Evolutionary conservation across 2,113 vertebrate genomes (phyloP).

Genomic region (Arizona elegans): DNA sequence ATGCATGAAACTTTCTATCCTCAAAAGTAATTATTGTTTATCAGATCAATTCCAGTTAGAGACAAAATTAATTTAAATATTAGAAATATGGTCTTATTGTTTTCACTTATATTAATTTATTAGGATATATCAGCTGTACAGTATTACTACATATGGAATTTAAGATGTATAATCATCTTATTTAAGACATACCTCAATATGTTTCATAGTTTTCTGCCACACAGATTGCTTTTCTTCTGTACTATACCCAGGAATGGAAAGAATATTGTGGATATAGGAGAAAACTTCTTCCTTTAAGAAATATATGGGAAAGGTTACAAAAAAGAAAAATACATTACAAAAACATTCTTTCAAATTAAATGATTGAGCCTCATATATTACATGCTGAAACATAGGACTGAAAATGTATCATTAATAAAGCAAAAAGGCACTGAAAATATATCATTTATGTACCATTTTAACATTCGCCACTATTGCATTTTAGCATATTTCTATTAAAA

Average conservation of each 20-base stretch:
- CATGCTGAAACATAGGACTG: background rate
- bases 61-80: background rate
- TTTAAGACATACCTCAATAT: constrained; percentile 75
- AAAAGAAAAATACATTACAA: background rate
- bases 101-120: background rate
- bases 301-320: constrained; percentile 8
- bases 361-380: background rate
- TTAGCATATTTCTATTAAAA: background rate
- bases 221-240: constrained; percentile 84
- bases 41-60: background rate
- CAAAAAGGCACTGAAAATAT: background rate
- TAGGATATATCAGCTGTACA: background rate
- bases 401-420: background rate
- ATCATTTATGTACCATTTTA: background rate
- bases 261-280: constrained; percentile 92
- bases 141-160: background rate
- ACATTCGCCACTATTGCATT: background rate
- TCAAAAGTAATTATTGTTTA: background rate
- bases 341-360: background rate
- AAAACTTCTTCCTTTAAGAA: constrained; percentile 86
- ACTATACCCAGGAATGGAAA: constrained; percentile 90
- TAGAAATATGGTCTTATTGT: background rate
- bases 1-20: background rate
- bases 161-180: background rate
- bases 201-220: constrained; percentile 81